phyloP scores from a whole-genome alignment of 2,888 invertebrate genomes.

The Hypomecis punctinalis region DNA sequence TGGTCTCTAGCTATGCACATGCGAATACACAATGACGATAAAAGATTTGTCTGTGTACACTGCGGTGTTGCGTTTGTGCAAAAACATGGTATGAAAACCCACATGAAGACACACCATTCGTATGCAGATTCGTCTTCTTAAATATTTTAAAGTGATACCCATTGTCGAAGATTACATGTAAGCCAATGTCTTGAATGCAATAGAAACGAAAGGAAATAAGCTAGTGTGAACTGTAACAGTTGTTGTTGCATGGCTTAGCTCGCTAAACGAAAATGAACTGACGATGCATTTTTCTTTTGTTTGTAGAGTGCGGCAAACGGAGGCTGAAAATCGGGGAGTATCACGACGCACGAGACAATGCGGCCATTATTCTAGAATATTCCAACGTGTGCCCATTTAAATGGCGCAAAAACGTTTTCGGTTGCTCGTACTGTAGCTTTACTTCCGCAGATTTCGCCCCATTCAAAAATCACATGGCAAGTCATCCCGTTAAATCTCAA shows the following conservation, averaged over 20 bases:
- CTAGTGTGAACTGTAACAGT: neutral
- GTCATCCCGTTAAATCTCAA: conserved; percentile 54
- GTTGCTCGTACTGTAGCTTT: conserved; percentile 66
- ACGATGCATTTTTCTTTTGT: conserved; percentile 30
- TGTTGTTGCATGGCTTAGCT: neutral
- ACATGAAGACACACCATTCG: conserved; percentile 72
- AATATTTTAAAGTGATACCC: neutral
- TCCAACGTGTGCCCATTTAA: conserved; percentile 75
- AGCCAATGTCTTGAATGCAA: neutral
- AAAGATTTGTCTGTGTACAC: conserved; percentile 73
- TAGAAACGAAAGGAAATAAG: neutral
- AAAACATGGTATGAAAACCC: conserved; percentile 74
- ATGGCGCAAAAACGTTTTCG: conserved; percentile 63
- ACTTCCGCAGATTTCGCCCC: conserved; percentile 65
- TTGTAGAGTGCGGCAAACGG: conserved; percentile 30
- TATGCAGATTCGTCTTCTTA: conserved; percentile 26
- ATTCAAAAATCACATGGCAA: conserved; percentile 58
- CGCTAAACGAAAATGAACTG: conserved; percentile 38
- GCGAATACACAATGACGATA: conserved; percentile 75
- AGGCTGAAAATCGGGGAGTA: conserved; percentile 23
- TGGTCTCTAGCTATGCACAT: conserved; percentile 71
- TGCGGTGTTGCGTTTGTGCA: conserved; percentile 74
- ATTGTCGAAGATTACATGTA: neutral
- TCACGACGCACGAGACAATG: conserved; percentile 30
- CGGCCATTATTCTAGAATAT: conserved; percentile 55